These are phyloP conservation scores for Hydrozoanthus gracilis DNA, from an alignment of 92 coral and sea anemone species.

Conservation along the genomic window DNA sequence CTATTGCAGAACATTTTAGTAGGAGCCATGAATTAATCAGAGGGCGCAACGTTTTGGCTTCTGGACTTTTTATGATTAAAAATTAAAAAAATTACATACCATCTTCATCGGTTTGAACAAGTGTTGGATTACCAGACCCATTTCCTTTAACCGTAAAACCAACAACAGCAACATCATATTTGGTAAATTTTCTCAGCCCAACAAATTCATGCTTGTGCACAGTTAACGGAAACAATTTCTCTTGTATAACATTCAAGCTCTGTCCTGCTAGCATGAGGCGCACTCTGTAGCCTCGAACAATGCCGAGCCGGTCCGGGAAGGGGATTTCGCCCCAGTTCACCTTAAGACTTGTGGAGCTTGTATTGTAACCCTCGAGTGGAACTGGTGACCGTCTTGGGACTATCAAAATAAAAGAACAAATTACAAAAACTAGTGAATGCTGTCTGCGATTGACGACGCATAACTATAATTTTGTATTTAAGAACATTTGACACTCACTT, in stretches of 20 bases:
- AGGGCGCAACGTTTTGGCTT: not conserved
- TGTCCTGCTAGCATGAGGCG: conserved; percentile 16
- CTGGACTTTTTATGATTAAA: not conserved
- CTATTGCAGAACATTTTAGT: too few species aligned
- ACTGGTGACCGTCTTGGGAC: conserved; percentile 77
- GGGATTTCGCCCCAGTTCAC: conserved; percentile 85
- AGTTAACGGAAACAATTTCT: conserved; percentile 25
- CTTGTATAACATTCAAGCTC: not conserved
- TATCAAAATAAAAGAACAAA: not conserved
- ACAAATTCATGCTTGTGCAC: conserved; percentile 26
- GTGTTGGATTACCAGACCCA: conserved; percentile 33
- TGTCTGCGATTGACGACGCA: too few species aligned
- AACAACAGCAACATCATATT: conserved; percentile 47
- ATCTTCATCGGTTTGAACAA: conserved; percentile 58
- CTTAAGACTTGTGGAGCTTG: conserved; percentile 74
- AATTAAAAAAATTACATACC: conserved; percentile 28
- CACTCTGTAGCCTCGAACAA: conserved; percentile 69
- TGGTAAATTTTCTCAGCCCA: conserved; percentile 61
- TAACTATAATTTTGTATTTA: too few species aligned
- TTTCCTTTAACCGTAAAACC: conserved; percentile 69
- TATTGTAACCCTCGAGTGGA: conserved; percentile 58
- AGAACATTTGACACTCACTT: too few species aligned
- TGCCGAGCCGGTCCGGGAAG: conserved; percentile 62
- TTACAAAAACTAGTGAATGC: too few species aligned
- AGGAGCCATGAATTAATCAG: too few species aligned